Evolutionary conservation across 1,140 invertebrate genomes (phyloP), one percentile per base, ranked within the genome.

Genomic region (Lamellibrachia luymesi): DNA sequence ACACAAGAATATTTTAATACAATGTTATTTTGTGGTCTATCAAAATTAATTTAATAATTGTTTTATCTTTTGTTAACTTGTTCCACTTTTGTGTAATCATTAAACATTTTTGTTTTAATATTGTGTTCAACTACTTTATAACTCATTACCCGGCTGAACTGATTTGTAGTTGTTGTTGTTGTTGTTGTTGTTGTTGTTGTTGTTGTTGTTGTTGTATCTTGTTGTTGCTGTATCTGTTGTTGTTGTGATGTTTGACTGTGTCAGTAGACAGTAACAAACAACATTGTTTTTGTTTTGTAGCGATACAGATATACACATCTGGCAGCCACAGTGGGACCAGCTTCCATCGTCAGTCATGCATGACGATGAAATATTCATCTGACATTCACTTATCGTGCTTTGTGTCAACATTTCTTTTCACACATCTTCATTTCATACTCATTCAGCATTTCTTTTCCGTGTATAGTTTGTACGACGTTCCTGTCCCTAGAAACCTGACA

Each of bases 281-380:
- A 50, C 49, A 50, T 91, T 91, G 51, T 50, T 91, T 50, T n/a
- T 91, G 51, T 91, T 91, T 91, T 91, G 49, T 51, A 91, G 91
- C 91, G 91, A 91, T 50, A 50, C 91, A 91, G 91, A 91, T 50
- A 91, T 91, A 25, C 49, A 91, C 49, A 91, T 91, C 51, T 91
- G 91, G 91, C 91, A 91, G 49, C 49, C 91, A 10, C 49, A 50
- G 25, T 91, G 91, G 91, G 91, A 91, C 91, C 91, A 91, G 25
- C 51, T 91, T 25, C 91, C 91, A 22, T 50, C 91, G 17, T 91
- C 91, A 22, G 51, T 91, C 91, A 80, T 80, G 64, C 64, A 10
- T 22, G 25, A 22, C 64, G 64, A 80, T 80, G 64, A 80, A 80
- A 80, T 80, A 80, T 80, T 80, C 64, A 80, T 80, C 64, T 80